A percentile compares a stretch with the other conserved stretches of the same genome.
Evolutionary conservation across 2,888 invertebrate genomes (phyloP).

Genomic region (Ectemnius lituratus): DNA sequence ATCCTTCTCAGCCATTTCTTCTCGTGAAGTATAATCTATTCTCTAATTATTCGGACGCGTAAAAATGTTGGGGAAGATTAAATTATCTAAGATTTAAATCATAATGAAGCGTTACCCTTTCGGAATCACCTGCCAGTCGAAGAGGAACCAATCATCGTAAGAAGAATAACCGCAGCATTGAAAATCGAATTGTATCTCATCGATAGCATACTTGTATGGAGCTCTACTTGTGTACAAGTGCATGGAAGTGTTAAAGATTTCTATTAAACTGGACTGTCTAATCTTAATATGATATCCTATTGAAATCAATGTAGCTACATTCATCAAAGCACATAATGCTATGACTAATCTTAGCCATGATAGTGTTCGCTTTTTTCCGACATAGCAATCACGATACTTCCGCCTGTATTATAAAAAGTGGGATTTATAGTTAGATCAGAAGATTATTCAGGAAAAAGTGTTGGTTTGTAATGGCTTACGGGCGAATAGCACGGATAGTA

Average conservation of each 20-base stretch:
- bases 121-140: conserved; percentile 71
- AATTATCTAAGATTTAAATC: conserved; percentile 6
- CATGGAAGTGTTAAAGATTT: conserved; percentile 70
- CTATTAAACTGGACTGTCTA: conserved; percentile 55
- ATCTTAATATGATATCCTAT: conserved; percentile 66
- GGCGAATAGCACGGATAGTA: conserved; percentile 65
- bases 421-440: not conserved
- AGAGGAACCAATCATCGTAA: conserved; percentile 70
- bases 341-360: conserved; percentile 59
- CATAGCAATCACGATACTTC: conserved; percentile 50
- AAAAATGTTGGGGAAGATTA: not conserved
- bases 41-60: conserved; percentile 38
- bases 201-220: conserved; percentile 65
- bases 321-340: conserved; percentile 62
- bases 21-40: conserved; percentile 60
- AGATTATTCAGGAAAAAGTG: not conserved
- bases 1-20: conserved; percentile 57
- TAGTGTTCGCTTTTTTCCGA: conserved; percentile 52
- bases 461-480: conserved; percentile 50
- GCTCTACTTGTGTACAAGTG: conserved; percentile 62
- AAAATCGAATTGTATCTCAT: conserved; percentile 69
- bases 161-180: conserved; percentile 70
- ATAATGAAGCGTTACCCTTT: conserved; percentile 38
- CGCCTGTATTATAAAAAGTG: conserved; percentile 45
- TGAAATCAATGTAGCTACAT: conserved; percentile 64